phyloP scores from a whole-genome alignment of 2,797 vertebrate species.

The Cirrhinus mrigala region DNA sequence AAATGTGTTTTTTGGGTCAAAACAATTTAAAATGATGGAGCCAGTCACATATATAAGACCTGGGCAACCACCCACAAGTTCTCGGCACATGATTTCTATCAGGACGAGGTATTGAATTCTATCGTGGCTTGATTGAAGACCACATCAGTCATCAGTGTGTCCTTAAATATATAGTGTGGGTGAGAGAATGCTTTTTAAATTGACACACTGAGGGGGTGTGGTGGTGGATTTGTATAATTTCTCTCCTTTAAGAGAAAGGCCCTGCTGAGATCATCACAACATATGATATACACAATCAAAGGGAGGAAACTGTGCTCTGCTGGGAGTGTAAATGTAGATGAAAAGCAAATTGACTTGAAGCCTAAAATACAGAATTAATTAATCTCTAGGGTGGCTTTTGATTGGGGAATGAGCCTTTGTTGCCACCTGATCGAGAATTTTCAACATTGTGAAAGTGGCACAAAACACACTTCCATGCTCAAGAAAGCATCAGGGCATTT shows the following conservation, averaged over 20 bases:
- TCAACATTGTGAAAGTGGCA: background rate
- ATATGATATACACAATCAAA: constrained; percentile 43
- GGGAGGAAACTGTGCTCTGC: background rate
- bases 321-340: constrained; percentile 16
- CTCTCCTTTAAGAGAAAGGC: background rate
- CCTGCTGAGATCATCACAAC: constrained; percentile 14
- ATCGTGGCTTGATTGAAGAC: background rate
- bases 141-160: background rate
- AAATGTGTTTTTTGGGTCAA: background rate
- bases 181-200: background rate
- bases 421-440: constrained; percentile 9
- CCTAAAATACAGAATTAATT: constrained; percentile 24
- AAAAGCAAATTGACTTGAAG: constrained; percentile 34
- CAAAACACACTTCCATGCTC: constrained; percentile 5
- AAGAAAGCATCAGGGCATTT: background rate
- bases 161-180: background rate
- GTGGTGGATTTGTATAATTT: background rate
- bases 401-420: constrained; percentile 9
- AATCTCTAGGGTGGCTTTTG: constrained; percentile 35
- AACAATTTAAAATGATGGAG: background rate
- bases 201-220: background rate
- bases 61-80: background rate
- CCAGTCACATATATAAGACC: background rate
- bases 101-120: background rate
- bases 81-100: background rate